Evolutionary conservation across 2,888 invertebrate genomes (phyloP), one percentile per base, ranked within the genome.

Genomic region (Margaritifera margaritifera): DNA sequence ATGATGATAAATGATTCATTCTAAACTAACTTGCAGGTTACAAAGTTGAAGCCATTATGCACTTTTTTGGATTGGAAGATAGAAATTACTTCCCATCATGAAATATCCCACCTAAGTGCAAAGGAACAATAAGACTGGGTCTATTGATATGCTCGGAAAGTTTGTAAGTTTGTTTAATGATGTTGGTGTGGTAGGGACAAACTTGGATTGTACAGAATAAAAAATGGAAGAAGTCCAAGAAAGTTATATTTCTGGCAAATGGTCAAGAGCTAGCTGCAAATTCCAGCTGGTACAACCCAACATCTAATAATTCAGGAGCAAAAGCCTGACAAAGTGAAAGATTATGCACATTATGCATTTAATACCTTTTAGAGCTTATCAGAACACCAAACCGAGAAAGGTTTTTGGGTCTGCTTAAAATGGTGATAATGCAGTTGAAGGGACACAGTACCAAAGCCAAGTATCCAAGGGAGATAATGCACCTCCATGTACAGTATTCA

Each of bases 301-400:
- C n/a, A n/a, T n/a, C n/a, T n/a, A n/a, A n/a, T n/a, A n/a, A n/a
- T n/a, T n/a, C n/a, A n/a, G n/a, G n/a, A n/a, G n/a, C n/a, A 51
- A 27, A 52, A 64, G 31, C 59, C 64, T 31, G 68, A 68, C 64
- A 68, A 68, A 31, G 55, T 56, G 11, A 65, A 69, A 65, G 65
- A 65, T 56, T 69, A 65, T 57, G 55, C 51, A 4, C 69, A 62
- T 31, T 56, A 55, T n/a, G n/a, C 31, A 22, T 53, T 62, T n/a
- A 58, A 4, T 27, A 27, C 27, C 27, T 27, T 27, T 27, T 27
- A 27, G 27, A 27, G 27, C 27, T 27, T 27, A 27, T 4, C 27
- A 27, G 5, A 27, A 27, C 27, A 20, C 57, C 61, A 56, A 60
- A 56, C 5, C n/a, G 62, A 55, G 50, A 25, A 18, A 59, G 52